phyloP scores from a whole-genome alignment of 2,797 vertebrate species.

The Rachycentron canadum region DNA sequence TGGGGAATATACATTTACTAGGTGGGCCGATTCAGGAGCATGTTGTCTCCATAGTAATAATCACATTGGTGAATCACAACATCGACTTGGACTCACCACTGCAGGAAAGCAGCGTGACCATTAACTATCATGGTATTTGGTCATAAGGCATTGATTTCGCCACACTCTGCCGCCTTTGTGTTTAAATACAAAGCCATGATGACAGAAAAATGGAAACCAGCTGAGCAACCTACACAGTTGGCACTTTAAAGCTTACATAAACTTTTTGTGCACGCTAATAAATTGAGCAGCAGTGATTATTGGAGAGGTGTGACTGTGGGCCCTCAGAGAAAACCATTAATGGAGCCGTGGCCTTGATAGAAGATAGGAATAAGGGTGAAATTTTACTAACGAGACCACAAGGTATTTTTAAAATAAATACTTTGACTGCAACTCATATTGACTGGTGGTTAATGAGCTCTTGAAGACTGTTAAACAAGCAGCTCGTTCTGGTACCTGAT shows the following conservation, averaged over 20 bases:
- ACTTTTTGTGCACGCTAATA: conserved; percentile 47
- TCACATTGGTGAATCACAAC: conserved; percentile 26
- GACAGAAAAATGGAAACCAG: conserved; percentile 81
- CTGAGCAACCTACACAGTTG: conserved; percentile 65
- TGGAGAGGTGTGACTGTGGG: conserved; percentile 21
- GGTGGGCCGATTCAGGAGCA: conserved; percentile 8
- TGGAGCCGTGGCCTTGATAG: conserved; percentile 7
- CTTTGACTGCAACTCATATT: conserved; percentile 6
- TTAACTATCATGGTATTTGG: conserved; percentile 61
- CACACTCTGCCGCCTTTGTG: conserved; percentile 39
- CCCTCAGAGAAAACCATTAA: conserved; percentile 49
- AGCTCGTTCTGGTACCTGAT: conserved; percentile 17
- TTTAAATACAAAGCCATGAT: conserved; percentile 60
- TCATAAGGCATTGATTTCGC: conserved; percentile 70
- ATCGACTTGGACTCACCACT: conserved; percentile 31
- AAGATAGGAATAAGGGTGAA: conserved; percentile 31
- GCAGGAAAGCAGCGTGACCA: conserved; percentile 30
- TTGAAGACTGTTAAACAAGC: conserved; percentile 26
- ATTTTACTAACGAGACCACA: conserved; percentile 13
- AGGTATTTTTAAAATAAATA: conserved; percentile 28
- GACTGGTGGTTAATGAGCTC: conserved; percentile 38
- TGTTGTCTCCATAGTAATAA: conserved; percentile 37
- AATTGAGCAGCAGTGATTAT: conserved; percentile 39
- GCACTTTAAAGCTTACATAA: conserved; percentile 63
- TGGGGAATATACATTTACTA: neutral